A percentile compares a stretch with the other conserved stretches of the same genome.
Evolutionary conservation across 2,888 invertebrate genomes (phyloP).

Genomic region (Drosophila austrosaltans): DNA sequence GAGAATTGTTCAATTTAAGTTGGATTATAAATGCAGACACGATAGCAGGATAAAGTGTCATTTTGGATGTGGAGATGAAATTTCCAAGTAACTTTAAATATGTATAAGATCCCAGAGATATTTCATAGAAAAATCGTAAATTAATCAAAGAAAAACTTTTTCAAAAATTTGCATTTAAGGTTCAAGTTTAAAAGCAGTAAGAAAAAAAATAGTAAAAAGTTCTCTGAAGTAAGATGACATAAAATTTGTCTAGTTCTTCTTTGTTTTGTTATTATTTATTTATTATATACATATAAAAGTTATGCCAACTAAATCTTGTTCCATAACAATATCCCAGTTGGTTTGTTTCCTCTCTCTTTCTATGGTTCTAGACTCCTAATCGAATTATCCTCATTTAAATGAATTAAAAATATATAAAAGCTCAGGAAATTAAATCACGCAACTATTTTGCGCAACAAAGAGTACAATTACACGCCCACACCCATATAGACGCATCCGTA

Average conservation of each 20-base stretch:
- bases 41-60: background rate
- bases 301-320: background rate
- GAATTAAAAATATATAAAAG: constrained; percentile 73
- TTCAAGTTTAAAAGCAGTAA: too few species aligned
- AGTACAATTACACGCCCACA: constrained; percentile 60
- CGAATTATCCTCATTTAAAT: constrained; percentile 64
- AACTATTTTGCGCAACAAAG: constrained; percentile 74
- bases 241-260: background rate
- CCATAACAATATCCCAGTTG: constrained; percentile 1
- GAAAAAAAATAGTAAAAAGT: too few species aligned
- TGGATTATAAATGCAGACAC: background rate
- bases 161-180: too few species aligned
- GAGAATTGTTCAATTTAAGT: background rate
- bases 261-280: background rate
- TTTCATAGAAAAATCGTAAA: too few species aligned
- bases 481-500: constrained; percentile 13
- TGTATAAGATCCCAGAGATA: too few species aligned
- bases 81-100: too few species aligned
- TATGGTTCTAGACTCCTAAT: constrained; percentile 41
- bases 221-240: too few species aligned
- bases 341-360: background rate
- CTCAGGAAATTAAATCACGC: constrained; percentile 71
- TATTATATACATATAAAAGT: constrained; percentile 5
- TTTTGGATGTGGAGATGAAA: background rate
- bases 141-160: too few species aligned